phyloP scores from a whole-genome alignment of 2,888 invertebrate species.

The Amphipyra tragopoginis region DNA sequence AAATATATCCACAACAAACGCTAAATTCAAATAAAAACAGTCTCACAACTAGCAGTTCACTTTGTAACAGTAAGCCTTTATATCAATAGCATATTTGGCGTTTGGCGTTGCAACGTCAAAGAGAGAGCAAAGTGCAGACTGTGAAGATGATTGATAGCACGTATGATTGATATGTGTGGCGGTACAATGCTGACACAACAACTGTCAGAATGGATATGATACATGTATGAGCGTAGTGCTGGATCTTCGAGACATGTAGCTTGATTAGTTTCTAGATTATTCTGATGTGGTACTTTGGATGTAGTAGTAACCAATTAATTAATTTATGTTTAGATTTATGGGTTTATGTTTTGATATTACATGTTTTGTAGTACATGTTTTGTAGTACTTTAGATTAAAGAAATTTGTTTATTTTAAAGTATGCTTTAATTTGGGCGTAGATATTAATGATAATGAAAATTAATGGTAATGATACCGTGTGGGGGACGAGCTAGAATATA shows the following conservation, averaged over 20 bases:
- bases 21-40: constrained; percentile 4
- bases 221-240: constrained; percentile 33
- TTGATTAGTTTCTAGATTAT: constrained; percentile 45
- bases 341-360: too few species aligned
- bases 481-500: too few species aligned
- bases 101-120: constrained; percentile 46
- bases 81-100: constrained; percentile 34
- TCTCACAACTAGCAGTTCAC: background rate
- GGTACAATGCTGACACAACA: constrained; percentile 31
- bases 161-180: constrained; percentile 54
- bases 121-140: constrained; percentile 58
- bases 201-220: constrained; percentile 50
- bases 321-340: too few species aligned
- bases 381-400: too few species aligned
- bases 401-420: too few species aligned
- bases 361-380: too few species aligned
- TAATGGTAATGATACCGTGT: too few species aligned
- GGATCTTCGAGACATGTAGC: constrained; percentile 28
- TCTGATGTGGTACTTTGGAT: background rate
- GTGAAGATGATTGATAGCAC: constrained; percentile 61
- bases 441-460: too few species aligned
- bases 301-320: too few species aligned
- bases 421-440: too few species aligned
- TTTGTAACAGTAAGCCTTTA: constrained; percentile 17
- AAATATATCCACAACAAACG: too few species aligned